Percentiles rank a stretch among this genome's conserved stretches.
Evolutionary conservation across 2,888 invertebrate species (phyloP).

Genomic region (Drosophila kokeensis): DNA sequence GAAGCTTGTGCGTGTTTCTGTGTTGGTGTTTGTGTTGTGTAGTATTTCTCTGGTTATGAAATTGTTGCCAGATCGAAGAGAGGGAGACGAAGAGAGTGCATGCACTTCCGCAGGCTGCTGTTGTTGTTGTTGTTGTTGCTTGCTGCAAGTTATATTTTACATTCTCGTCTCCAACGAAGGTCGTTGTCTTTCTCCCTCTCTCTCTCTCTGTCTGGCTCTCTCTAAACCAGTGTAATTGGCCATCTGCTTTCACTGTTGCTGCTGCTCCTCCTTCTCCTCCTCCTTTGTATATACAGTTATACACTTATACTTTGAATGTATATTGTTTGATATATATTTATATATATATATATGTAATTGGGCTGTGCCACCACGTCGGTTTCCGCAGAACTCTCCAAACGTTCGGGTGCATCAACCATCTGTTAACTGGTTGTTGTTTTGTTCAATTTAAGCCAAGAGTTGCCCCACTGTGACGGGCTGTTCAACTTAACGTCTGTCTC

Average conservation of each 20-base stretch:
- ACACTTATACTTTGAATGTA: conserved; percentile 32
- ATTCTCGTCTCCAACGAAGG: conserved; percentile 64
- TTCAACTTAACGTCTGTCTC: conserved; percentile 55
- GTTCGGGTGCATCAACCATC: conserved; percentile 69
- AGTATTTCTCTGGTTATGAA: conserved; percentile 36
- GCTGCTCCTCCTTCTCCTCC: conserved; percentile 19
- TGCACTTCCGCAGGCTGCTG: conserved; percentile 70
- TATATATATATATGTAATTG: conserved; percentile 38
- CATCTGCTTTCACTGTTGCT: conserved; percentile 33
- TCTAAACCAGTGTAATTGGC: conserved; percentile 35
- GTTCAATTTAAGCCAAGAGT: conserved; percentile 51
- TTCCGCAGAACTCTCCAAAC: conserved; percentile 79
- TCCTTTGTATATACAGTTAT: conserved; percentile 48
- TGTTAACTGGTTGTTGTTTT: conserved; percentile 54
- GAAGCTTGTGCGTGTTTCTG: conserved; percentile 21
- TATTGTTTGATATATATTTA: conserved; percentile 33
- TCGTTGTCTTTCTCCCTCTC: conserved; percentile 35
- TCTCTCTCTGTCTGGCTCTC: conserved; percentile 12
- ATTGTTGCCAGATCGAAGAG: conserved; percentile 48
- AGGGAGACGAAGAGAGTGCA: conserved; percentile 22
- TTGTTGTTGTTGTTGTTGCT: conserved; percentile 38
- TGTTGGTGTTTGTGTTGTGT: conserved; percentile 12
- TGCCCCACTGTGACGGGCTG: conserved; percentile 70
- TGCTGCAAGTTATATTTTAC: conserved; percentile 54
- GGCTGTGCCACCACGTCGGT: conserved; percentile 65